These are phyloP conservation scores for Xestia xanthographa DNA, from an alignment of 2,888 invertebrate species.

Conservation along the genomic window DNA sequence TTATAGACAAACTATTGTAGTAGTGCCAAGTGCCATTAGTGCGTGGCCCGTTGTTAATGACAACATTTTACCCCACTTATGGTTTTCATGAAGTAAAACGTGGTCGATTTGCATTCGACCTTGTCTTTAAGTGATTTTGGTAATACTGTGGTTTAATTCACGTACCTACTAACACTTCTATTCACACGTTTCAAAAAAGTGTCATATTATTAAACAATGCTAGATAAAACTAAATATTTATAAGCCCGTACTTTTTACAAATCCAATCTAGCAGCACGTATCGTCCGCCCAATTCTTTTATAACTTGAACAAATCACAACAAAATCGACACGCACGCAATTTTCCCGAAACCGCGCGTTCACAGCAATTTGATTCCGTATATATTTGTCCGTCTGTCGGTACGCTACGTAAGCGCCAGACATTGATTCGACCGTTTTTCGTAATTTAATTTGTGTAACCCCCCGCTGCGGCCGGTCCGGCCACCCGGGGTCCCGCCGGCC, in stretches of 20 bases:
- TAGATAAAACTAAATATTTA: neutral
- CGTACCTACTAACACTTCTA: neutral
- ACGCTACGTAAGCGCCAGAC: slow-evolving; percentile 71
- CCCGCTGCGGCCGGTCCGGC: slow-evolving; percentile 69
- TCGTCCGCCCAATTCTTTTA: slow-evolving; percentile 31
- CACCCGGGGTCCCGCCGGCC: slow-evolving; percentile 61
- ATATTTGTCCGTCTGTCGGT: slow-evolving; percentile 64
- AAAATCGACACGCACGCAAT: slow-evolving; percentile 51
- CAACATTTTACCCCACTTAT: neutral
- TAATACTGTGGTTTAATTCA: neutral
- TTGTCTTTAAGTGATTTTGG: neutral
- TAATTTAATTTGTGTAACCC: slow-evolving; percentile 78
- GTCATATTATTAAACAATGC: neutral
- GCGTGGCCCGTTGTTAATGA: neutral
- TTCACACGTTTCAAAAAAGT: neutral
- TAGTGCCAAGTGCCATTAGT: neutral
- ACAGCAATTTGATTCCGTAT: slow-evolving; percentile 66
- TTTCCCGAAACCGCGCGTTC: slow-evolving; percentile 59
- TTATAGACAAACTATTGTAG: neutral
- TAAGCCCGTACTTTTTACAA: slow-evolving; percentile 4
- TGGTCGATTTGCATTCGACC: neutral
- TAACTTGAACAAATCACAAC: slow-evolving; percentile 53
- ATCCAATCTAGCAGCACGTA: slow-evolving; percentile 32
- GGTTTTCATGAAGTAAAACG: neutral
- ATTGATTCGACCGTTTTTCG: slow-evolving; percentile 77